Base-by-base conservation (phyloP, 2,888 invertebrate genomes). In the Drosophila crucigera region DNA sequence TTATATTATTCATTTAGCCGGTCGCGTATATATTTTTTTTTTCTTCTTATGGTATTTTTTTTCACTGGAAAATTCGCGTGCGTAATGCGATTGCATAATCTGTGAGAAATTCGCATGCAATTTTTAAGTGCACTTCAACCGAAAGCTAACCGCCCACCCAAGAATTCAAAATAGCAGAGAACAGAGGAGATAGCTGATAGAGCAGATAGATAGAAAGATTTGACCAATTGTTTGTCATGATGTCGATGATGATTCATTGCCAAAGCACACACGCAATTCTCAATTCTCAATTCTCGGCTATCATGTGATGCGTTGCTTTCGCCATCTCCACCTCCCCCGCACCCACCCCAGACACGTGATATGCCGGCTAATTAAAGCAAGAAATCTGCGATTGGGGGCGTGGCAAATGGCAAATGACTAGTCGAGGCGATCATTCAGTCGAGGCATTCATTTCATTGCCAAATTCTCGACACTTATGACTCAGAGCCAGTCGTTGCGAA, bases 351-450 rank as follows among this genome's bases (percentile, higher is more conserved):
- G 89, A 84, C 84, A 84, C 84, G 84, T 89, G 84, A 89, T 86
- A 84, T 86, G 84, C 67, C 70, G 84, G 84, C 84, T 84, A 84
- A 84, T 84, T 89, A 78, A 82, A 82, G 78, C 67, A 68, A 63
- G 37, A 37, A 56, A 60, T 33, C 52, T 49, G n/a, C 47, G 5
- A 55, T 37, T 16, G 41, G 77, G 84, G 84, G 84, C 84, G 84
- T 86, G 89, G 82, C 78, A 58, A 58, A 30, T 43, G 58, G 43
- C 31, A 69, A 65, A 50, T 62, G 56, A 61, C 66, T 62, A 63
- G 49, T 39, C 56, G 55, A 66, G 53, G 41, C 64, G 37, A 39
- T n/a, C 61, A 52, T 33, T 69, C 47, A 47, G 22, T 50, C 61
- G 58, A 41, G 58, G 52, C 72, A 78, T 68, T 59, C 70, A 79